Base-by-base conservation (phyloP, 2,797 vertebrate species). In the Pipistrellus kuhlii region DNA sequence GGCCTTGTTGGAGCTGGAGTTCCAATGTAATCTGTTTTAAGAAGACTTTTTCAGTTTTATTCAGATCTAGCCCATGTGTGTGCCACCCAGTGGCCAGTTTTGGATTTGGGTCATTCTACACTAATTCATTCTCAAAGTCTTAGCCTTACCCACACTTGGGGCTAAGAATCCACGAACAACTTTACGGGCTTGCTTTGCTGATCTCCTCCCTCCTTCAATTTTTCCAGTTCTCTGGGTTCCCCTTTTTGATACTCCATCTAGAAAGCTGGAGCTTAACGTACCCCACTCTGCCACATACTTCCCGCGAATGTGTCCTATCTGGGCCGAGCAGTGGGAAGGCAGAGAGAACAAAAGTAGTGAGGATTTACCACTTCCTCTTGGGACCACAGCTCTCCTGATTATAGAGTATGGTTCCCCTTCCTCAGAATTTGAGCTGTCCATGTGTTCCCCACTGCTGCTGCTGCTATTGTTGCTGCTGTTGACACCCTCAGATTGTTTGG, bases 21-120 rank as follows among this genome's bases (percentile, higher is more conserved):
- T 84, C 78, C 66, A 73, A 80, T 75, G 23, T 38, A 21, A 85
- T 93, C 23, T 93, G 27, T n/a, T 72, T 87, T 44, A 57, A 91
- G 84, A 87, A 48, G 82, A 6, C 8, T 48, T 38, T 38, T 66
- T 20, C 32, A 35, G 8, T 78, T 69, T 88, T 76, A 57, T 44
- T 73, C 10, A 48, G 41, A 78, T 64, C 21, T 73, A 68, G 38
- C 18, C 27, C 21, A 25, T 53, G 68, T 46, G 20, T 78, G 46
- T 78, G 38, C 64, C 41, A 77, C 8, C 62, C 44, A 72, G 44
- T 41, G 53, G 32, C 21, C 55, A 88, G 23, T 68, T 48, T 80
- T 59, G 48, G 14, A 88, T n/a, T 66, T 66, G n/a, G 41, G 46
- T 68, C 35, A 57, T 21, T 64, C 5, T 27, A 68, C 69, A 27